These are phyloP conservation scores for Mantis religiosa DNA, from an alignment of 2,888 invertebrate genomes.

Conservation along the genomic window DNA sequence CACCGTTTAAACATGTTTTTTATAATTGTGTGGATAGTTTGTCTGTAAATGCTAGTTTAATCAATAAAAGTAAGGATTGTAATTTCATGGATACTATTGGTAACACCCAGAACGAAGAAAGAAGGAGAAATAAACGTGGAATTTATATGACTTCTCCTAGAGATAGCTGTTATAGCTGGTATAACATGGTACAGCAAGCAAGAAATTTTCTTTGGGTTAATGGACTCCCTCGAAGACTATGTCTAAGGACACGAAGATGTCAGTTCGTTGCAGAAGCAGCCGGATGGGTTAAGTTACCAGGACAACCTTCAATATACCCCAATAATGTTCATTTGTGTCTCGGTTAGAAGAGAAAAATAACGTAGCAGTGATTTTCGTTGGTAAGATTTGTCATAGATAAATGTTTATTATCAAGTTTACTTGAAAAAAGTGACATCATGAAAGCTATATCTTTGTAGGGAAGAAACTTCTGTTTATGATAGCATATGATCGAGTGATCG, in stretches of 20 bases:
- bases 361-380: too few relatives aligned
- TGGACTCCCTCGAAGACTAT: not conserved
- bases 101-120: not conserved
- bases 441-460: not conserved
- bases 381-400: too few relatives aligned
- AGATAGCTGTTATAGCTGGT: not conserved
- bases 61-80: not conserved
- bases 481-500: too few relatives aligned
- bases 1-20: not conserved
- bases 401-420: not conserved
- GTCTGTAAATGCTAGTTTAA: not conserved
- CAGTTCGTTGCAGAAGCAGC: constrained; percentile 38
- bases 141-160: not conserved
- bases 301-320: constrained; percentile 47
- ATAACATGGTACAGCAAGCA: not conserved
- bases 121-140: not conserved
- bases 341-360: constrained; percentile 25
- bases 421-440: not conserved
- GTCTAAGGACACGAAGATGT: constrained; percentile 36
- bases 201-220: not conserved
- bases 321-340: constrained; percentile 46
- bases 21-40: not conserved
- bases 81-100: not conserved
- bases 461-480: too few relatives aligned
- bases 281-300: constrained; percentile 46